Base-by-base conservation (phyloP, 2,797 vertebrate genomes). In the Lemur catta region DNA sequence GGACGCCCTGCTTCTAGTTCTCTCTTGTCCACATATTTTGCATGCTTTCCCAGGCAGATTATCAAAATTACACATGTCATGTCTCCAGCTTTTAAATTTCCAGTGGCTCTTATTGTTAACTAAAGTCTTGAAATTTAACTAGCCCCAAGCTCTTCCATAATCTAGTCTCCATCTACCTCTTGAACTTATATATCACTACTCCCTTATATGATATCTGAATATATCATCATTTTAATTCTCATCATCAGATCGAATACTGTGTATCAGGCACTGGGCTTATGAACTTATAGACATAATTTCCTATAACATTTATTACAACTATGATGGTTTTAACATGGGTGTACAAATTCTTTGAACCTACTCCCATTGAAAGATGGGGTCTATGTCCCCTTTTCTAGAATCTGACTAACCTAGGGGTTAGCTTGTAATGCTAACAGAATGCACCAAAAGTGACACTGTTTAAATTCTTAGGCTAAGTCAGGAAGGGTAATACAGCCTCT, bases 61-160 rank as follows among this genome's bases (percentile, higher is more conserved):
- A 79, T 88, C n/a, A 69, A 93, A 91, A 74, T 52, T 94, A 88
- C 3, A 63, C 1, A 63, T 63, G 43, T 43, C 50, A 75, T 38
- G 13, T 59, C 38, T 71, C 30, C 33, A 86, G 48, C 1, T 81
- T 95, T 95, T 85, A 91, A 91, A 74, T 84, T 93, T 76, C 85
- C 46, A 84, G 65, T 43, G 50, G 43, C 10, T 92, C 33, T 91
- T 82, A 50, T 8, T 65, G 22, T 61, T 84, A 76, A 80, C 65
- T 67, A 30, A 93, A 88, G 89, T 35, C 67, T 79, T 93, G 81
- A 89, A 81, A 82, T 67, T 28, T 48, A 94, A 18, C 48, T 52
- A 74, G 22, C 8, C 85, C 46, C 59, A 84, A 89, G 24, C 4
- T 76, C 17, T 76, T 88, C 82, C 35, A 85, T 12, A 71, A 38